A percentile compares a stretch with the other conserved stretches of the same genome.
phyloP scores from a whole-genome alignment of 2,113 vertebrate genomes.

The Acanthisitta chloris region DNA sequence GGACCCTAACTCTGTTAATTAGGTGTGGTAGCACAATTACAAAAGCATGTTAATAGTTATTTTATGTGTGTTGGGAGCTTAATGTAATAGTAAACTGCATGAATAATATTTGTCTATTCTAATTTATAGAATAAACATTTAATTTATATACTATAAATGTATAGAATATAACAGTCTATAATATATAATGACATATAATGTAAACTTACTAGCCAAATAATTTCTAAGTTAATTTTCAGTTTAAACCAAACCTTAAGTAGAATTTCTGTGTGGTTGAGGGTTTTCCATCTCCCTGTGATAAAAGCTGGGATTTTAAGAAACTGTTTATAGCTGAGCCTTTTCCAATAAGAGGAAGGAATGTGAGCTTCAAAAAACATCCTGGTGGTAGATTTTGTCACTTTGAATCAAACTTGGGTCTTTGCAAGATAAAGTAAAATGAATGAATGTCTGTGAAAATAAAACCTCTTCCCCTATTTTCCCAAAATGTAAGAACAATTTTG shows the following conservation, averaged over 20 bases:
- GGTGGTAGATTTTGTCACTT: not conserved
- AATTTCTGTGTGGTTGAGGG: not conserved
- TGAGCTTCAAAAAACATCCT: constrained; percentile 28
- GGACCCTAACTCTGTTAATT: not conserved
- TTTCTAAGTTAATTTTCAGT: not conserved
- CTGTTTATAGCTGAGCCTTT: not conserved
- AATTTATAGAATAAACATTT: not conserved
- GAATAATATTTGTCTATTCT: not conserved
- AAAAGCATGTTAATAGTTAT: not conserved
- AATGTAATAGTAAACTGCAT: not conserved
- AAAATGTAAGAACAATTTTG: not conserved
- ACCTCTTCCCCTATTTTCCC: not conserved
- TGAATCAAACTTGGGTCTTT: not conserved
- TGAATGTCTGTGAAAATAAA: constrained; percentile 14
- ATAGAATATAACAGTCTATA: not conserved
- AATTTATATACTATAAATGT: not conserved
- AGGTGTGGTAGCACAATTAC: not conserved
- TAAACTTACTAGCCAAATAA: not conserved
- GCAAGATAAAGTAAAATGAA: not conserved
- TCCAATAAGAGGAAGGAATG: not conserved
- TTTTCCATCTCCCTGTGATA: not conserved
- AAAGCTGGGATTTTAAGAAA: not conserved
- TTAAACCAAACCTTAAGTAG: not conserved
- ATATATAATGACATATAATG: not conserved
- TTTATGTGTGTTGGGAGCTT: not conserved